These are phyloP conservation scores for Enteromius paludinosus DNA, from an alignment of 2,797 vertebrate genomes.

Conservation along the genomic window DNA sequence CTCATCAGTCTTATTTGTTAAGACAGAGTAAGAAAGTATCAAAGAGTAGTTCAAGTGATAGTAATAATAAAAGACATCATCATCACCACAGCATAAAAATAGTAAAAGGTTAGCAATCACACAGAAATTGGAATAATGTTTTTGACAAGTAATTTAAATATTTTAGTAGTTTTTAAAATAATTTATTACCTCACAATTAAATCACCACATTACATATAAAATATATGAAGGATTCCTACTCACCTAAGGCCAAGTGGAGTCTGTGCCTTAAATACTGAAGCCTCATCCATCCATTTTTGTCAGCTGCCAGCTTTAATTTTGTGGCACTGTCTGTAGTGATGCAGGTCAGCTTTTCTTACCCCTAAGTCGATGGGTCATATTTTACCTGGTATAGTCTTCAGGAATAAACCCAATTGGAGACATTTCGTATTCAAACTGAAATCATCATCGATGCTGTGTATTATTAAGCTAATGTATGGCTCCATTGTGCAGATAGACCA, in stretches of 20 bases:
- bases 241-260: slow-evolving; percentile 32
- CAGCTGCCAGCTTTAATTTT: slow-evolving; percentile 29
- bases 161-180: neutral
- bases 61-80: neutral
- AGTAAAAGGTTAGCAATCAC: neutral
- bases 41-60: slow-evolving; percentile 29
- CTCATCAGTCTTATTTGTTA: neutral
- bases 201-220: neutral
- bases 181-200: neutral
- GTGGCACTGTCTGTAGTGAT: slow-evolving; percentile 20
- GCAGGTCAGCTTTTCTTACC: slow-evolving; percentile 5
- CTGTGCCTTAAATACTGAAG: slow-evolving; percentile 36
- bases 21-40: slow-evolving; percentile 22
- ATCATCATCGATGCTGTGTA: neutral
- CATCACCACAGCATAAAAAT: too few species aligned
- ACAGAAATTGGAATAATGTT: too few species aligned
- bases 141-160: too few species aligned
- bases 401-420: slow-evolving; percentile 28
- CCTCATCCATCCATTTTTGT: slow-evolving; percentile 38
- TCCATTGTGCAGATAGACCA: slow-evolving; percentile 7
- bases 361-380: slow-evolving; percentile 9
- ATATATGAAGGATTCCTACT: neutral
- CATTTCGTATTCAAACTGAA: slow-evolving; percentile 21
- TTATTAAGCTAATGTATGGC: neutral
- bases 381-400: slow-evolving; percentile 15